Percentiles rank a stretch among this genome's conserved stretches.
Evolutionary conservation across 1,140 invertebrate genomes (phyloP).

Genomic region (Wasmannia auropunctata): DNA sequence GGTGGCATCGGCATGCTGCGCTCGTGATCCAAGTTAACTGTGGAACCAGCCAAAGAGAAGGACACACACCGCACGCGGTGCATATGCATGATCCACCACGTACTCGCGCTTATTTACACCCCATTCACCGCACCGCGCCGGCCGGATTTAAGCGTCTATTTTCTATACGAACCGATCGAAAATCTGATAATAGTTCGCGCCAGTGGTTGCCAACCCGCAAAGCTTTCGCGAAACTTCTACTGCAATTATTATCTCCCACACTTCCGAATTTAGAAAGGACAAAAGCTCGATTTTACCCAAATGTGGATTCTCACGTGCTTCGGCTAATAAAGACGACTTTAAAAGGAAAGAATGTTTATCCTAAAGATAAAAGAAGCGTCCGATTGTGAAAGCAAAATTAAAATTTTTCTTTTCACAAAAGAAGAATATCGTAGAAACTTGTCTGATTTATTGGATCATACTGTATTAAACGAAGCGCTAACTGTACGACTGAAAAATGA

Average conservation of each 20-base stretch:
- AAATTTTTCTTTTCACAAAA: not conserved
- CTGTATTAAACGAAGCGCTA: not conserved
- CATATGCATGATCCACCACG: slow-evolving; percentile 72
- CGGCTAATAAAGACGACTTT: not conserved
- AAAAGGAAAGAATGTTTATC: not conserved
- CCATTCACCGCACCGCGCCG: slow-evolving; percentile 64
- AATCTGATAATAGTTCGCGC: slow-evolving; percentile 56
- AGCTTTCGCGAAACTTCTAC: not conserved
- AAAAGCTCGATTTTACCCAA: not conserved
- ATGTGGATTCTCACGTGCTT: slow-evolving; percentile 23
- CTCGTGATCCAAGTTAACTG: slow-evolving; percentile 76
- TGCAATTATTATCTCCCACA: slow-evolving; percentile 21
- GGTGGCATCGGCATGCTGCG: slow-evolving; percentile 73
- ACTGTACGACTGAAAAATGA: not conserved
- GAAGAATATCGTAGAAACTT: not conserved
- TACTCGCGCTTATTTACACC: slow-evolving; percentile 70
- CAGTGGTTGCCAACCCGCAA: slow-evolving; percentile 37
- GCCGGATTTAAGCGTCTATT: slow-evolving; percentile 61
- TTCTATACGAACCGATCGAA: slow-evolving; percentile 49
- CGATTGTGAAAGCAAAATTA: not conserved
- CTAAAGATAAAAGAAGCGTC: not conserved
- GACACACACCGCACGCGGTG: slow-evolving; percentile 65
- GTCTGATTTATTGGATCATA: not conserved
- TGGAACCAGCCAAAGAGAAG: slow-evolving; percentile 71
- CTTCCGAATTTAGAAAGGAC: slow-evolving; percentile 1